Percentiles rank a stretch among this genome's conserved stretches.
These are phyloP conservation scores for Mechanitis mazaeus DNA, from an alignment of 2,888 invertebrate genomes.

Conservation along the genomic window DNA sequence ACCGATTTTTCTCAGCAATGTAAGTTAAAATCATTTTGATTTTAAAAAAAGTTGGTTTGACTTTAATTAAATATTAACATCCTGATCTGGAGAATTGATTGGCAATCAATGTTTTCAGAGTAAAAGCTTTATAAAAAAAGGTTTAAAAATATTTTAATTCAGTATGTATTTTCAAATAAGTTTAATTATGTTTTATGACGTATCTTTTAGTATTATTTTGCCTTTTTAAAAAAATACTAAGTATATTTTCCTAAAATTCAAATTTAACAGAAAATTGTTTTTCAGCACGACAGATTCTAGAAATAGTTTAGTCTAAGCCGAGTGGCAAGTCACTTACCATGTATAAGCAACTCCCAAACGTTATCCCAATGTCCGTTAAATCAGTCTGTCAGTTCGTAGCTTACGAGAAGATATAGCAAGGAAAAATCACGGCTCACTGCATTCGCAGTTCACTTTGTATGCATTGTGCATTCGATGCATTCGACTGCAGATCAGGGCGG, in stretches of 20 bases:
- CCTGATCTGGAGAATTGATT: no score
- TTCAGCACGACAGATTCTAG: no score
- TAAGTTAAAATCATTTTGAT: conserved; percentile 19
- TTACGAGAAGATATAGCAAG: conserved; percentile 46
- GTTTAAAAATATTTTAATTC: no score
- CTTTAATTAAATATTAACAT: conserved; percentile 9
- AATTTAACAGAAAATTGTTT: no score
- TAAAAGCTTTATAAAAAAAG: no score
- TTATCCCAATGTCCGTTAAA: conserved; percentile 12
- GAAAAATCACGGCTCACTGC: conserved; percentile 58
- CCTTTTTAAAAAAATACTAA: no score
- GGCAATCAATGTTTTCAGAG: no score
- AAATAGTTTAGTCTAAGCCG: no score
- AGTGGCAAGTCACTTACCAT: not conserved
- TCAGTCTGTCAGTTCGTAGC: conserved; percentile 30
- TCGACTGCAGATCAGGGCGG: conserved; percentile 54
- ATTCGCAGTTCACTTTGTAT: conserved; percentile 56
- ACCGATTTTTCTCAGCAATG: conserved; percentile 22
- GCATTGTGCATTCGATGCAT: conserved; percentile 60
- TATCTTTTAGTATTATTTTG: no score
- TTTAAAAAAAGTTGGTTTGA: conserved; percentile 17
- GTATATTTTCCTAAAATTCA: not conserved
- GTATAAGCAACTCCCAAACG: conserved; percentile 6
- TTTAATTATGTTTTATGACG: no score
- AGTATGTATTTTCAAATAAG: no score